These are phyloP conservation scores for Allobates femoralis DNA, from an alignment of 2,797 vertebrate genomes.

Conservation along the genomic window DNA sequence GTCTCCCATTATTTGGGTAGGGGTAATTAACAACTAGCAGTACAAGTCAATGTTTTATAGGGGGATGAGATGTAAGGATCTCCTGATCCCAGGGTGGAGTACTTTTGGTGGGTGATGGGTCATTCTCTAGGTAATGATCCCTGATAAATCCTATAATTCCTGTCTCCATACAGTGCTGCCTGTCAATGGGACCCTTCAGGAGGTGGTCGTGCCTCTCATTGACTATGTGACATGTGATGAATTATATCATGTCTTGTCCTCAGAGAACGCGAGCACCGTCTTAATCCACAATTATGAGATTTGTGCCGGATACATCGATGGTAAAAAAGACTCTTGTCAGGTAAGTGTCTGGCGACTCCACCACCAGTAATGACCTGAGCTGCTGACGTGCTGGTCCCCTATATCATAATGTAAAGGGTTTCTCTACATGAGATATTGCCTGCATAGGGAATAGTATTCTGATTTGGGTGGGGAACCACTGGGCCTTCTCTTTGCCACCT, in stretches of 20 bases:
- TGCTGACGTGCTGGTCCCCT: no score
- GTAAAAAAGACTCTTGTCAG: conserved; percentile 3
- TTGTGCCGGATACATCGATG: not conserved
- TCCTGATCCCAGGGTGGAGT: no score
- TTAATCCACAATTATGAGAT: not conserved
- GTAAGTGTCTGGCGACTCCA: not conserved
- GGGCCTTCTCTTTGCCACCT: no score
- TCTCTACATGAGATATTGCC: no score
- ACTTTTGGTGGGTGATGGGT: not conserved
- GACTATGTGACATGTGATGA: not conserved
- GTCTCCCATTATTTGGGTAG: no score
- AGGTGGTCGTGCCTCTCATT: not conserved
- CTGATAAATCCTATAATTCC: not conserved
- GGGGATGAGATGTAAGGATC: no score
- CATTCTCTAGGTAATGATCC: not conserved
- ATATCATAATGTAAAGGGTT: no score
- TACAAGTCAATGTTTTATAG: no score
- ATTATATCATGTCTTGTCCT: not conserved
- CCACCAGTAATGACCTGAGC: no score
- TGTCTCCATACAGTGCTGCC: not conserved
- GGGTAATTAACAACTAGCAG: no score
- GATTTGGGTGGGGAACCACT: no score
- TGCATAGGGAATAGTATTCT: no score
- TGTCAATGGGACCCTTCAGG: not conserved
- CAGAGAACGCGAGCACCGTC: not conserved